A percentile compares a stretch with the other conserved stretches of the same genome.
phyloP scores from a whole-genome alignment of 2,888 invertebrate genomes.

The Drosophila tripunctata region DNA sequence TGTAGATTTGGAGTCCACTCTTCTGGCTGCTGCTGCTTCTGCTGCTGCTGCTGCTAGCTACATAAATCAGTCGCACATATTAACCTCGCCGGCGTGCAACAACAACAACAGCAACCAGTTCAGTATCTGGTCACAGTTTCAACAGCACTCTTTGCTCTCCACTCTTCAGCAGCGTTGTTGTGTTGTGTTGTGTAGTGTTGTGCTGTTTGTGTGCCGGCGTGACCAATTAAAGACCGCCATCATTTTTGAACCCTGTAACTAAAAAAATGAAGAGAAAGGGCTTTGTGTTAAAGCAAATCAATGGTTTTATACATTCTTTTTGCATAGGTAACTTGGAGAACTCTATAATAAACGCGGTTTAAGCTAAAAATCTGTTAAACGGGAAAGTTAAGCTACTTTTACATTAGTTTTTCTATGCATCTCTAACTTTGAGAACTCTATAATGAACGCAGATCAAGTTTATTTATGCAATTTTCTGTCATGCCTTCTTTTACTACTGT shows the following conservation, averaged over 20 bases:
- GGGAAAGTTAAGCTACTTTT: no score
- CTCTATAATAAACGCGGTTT: no score
- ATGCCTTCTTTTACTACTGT: no score
- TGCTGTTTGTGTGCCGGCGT: constrained; percentile 57
- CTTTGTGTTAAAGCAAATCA: background rate
- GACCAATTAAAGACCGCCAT: constrained; percentile 73
- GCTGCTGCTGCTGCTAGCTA: constrained; percentile 19
- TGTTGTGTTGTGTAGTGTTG: background rate
- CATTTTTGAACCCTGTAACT: constrained; percentile 3
- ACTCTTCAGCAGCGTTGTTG: background rate
- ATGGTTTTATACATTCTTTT: no score
- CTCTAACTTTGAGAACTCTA: no score
- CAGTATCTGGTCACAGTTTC: constrained; percentile 52
- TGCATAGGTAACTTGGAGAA: no score
- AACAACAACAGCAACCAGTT: constrained; percentile 21
- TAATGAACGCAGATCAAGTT: no score
- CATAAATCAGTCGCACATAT: constrained; percentile 76
- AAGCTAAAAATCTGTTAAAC: no score
- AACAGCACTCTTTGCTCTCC: constrained; percentile 30
- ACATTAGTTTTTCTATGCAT: no score
- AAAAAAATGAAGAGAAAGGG: no score
- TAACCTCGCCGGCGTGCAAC: constrained; percentile 56
- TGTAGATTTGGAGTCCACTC: background rate
- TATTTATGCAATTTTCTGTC: no score
- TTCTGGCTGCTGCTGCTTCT: background rate